Evolutionary conservation across 2,888 invertebrate species (phyloP), one percentile per base, ranked within the genome.

Genomic region (Therioaphis trifolii): DNA sequence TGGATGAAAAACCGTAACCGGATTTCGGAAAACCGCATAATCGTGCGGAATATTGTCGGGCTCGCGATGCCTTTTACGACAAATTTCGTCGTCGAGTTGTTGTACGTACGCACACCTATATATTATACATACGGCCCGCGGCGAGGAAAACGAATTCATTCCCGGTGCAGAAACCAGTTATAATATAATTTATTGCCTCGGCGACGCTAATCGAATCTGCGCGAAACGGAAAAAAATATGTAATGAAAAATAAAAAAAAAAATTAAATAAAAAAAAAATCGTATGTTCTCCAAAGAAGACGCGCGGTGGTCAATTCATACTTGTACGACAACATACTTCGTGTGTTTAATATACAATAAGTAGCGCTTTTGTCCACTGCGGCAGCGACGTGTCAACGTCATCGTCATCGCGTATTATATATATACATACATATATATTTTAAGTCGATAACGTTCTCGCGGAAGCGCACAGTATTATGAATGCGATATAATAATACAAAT

Each of bases 311-410:
- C 35, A 29, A 63, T 35, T 35, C 18, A 35, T 15, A 12, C 0
- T 4, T 18, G 35, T 35, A 5, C 35, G 35, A 35, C 35, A 35
- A 35, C 35, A 35, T 7, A 35, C n/a, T n/a, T n/a, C n/a, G n/a
- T n/a, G 35, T 35, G 46, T 46, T 14, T 46, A n/a, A 55, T 55
- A 15, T 49, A 18, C 5, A 49, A n/a, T 21, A n/a, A 12, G 58
- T 58, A 58, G 58, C 24, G 11, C 58, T 24, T 11, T 58, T 12
- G 24, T 21, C 3, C 24, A 43, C n/a, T 2, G 52, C 4, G 40
- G 15, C 15, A 4, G 71, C 18, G 21, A 27, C 49, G 27, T 49
- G 71, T 71, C 29, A 29, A 72, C 49, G 72, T 72, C n/a, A 29
- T 72, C 46, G 18, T 27, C 27, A 46, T 46, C 24, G 5, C n/a